These are phyloP conservation scores for Tipula confusa DNA, from an alignment of 2,888 invertebrate species.

Conservation along the genomic window DNA sequence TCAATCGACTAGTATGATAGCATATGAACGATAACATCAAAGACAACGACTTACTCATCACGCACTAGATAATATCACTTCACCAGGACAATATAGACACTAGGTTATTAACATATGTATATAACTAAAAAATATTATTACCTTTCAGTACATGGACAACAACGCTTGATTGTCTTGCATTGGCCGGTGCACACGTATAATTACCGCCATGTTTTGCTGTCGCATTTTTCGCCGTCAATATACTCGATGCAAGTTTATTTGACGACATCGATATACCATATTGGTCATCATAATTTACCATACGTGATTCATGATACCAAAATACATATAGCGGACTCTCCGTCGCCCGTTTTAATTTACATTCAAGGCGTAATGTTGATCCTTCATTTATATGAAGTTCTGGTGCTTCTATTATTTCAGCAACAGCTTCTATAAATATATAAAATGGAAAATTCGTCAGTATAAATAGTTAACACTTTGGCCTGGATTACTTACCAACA, in stretches of 20 bases:
- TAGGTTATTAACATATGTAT: no score
- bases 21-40: no score
- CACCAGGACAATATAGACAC: no score
- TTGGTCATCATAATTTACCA: slow-evolving; percentile 74
- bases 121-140: slow-evolving; percentile 40
- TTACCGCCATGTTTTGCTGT: slow-evolving; percentile 57
- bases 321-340: slow-evolving; percentile 38
- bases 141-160: slow-evolving; percentile 62
- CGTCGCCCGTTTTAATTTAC: slow-evolving; percentile 37
- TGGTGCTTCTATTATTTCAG: slow-evolving; percentile 38
- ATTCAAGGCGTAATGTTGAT: slow-evolving; percentile 37
- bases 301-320: slow-evolving; percentile 64
- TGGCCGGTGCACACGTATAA: slow-evolving; percentile 69
- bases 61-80: no score
- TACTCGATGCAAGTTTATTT: slow-evolving; percentile 57
- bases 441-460: neutral
- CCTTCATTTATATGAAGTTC: slow-evolving; percentile 39
- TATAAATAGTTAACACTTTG: neutral
- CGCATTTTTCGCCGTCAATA: slow-evolving; percentile 59
- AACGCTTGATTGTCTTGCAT: slow-evolving; percentile 65
- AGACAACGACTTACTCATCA: no score
- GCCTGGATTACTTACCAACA: slow-evolving; percentile 50
- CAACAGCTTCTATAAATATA: slow-evolving; percentile 36
- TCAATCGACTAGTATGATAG: no score
- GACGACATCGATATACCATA: slow-evolving; percentile 57